These are phyloP conservation scores for Drosophila malerkotliana DNA, from an alignment of 1,140 invertebrate species.

Conservation along the genomic window DNA sequence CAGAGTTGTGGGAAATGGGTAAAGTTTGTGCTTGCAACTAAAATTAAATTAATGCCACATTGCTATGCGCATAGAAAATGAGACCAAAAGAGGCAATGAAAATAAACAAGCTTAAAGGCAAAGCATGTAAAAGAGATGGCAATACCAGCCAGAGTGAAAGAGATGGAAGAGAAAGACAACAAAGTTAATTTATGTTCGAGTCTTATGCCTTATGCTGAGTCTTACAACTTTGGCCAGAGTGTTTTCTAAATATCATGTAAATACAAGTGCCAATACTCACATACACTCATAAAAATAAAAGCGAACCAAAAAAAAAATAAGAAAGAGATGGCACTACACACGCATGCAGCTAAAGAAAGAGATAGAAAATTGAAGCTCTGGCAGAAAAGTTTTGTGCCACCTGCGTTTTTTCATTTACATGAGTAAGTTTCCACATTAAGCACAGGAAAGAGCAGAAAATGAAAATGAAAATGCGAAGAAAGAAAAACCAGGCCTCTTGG, in stretches of 20 bases:
- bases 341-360: not conserved
- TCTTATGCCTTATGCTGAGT: constrained; percentile 22
- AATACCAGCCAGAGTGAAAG: not conserved
- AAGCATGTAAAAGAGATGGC: not conserved
- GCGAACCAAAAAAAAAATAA: not conserved
- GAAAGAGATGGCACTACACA: constrained; percentile 6
- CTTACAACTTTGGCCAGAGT: constrained; percentile 36
- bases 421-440: constrained; percentile 79
- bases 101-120: constrained; percentile 15
- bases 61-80: constrained; percentile 52
- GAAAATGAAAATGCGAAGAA: not conserved
- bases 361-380: constrained; percentile 7
- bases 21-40: constrained; percentile 35
- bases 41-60: constrained; percentile 64
- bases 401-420: constrained; percentile 77
- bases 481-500: constrained; percentile 61
- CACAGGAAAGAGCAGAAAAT: constrained; percentile 36
- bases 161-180: constrained; percentile 18
- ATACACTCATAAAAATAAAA: not conserved
- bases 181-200: constrained; percentile 68
- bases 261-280: constrained; percentile 64
- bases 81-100: constrained; percentile 21
- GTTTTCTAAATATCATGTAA: constrained; percentile 64
- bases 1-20: constrained; percentile 5
- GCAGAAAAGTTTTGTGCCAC: constrained; percentile 68